phyloP scores from a whole-genome alignment of 2,797 vertebrate species.

The Acipenser transmontanus region DNA sequence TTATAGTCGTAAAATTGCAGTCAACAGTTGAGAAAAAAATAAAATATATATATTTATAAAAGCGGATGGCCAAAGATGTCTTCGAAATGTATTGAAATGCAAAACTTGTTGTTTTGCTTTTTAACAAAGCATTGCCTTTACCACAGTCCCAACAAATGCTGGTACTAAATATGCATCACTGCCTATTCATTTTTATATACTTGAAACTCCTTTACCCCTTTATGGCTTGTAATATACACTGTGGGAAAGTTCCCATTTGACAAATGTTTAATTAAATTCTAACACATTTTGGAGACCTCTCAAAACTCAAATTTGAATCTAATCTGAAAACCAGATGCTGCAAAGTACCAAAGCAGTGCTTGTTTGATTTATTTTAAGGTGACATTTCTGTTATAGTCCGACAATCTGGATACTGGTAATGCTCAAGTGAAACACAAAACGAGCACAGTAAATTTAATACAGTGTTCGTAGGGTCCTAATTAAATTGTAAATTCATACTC shows the following conservation, averaged over 20 bases:
- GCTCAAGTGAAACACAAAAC: constrained; percentile 63
- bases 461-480: constrained; percentile 44
- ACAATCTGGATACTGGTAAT: constrained; percentile 39
- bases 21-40: too few relatives aligned
- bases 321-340: constrained; percentile 62
- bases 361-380: constrained; percentile 49
- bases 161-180: constrained; percentile 35
- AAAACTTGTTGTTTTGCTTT: constrained; percentile 61
- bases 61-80: too few relatives aligned
- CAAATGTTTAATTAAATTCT: constrained; percentile 56
- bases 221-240: constrained; percentile 56
- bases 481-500: constrained; percentile 48
- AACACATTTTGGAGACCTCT: constrained; percentile 57
- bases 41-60: too few relatives aligned
- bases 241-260: constrained; percentile 56
- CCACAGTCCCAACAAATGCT: too few relatives aligned
- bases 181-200: constrained; percentile 48
- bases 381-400: constrained; percentile 45
- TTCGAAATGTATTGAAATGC: constrained; percentile 7
- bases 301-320: constrained; percentile 49
- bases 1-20: too few relatives aligned
- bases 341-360: constrained; percentile 31
- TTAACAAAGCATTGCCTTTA: constrained; percentile 18
- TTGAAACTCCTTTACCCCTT: constrained; percentile 54
- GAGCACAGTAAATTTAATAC: constrained; percentile 45